Evolutionary conservation across 1,140 invertebrate species (phyloP), one percentile per base, ranked within the genome.

Genomic region (Brachionus calyciflorus): DNA sequence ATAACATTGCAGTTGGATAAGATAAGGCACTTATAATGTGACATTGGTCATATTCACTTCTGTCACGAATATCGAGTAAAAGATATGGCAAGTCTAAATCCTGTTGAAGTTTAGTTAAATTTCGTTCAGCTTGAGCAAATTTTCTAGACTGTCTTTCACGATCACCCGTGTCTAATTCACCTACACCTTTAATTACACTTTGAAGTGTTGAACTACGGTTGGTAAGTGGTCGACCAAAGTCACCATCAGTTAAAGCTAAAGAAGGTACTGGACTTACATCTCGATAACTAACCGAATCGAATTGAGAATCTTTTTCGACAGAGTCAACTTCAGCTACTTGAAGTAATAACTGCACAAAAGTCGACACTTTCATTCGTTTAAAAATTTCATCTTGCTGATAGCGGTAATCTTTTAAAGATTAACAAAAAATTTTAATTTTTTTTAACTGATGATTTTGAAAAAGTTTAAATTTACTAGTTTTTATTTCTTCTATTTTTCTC

Each of bases 21-120:
- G 78, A 81, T 21, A 82, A 78, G 37, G 86, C 85, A 85, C 80
- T 60, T 81, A 81, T 55, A 24, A 88, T 83, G 78, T 87, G 86
- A 79, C 83, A 83, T 24, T 81, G 51, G 17, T 83, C 73, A 80
- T 82, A 88, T 7, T 82, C 81, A 75, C 86, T 85, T 19, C 63
- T 48, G 60, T 86, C 83, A 73, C 87, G 78, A n/a, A 88, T 81
- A 80, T 88, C 87, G 68, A 88, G 79, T 30, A 88, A 78, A n/a
- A 88, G 79, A 77, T 87, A 88, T 2, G 87, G 87, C 70, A 79
- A 80, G 7, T 77, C 53, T 28, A 55, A 33, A 30, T 51, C 41
- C 53, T 33, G 76, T 12, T 53, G 26, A 33, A 68, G 24, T n/a
- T 37, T 78, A 63, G 55, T 26, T 48, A 73, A 76, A 73, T 77